These are phyloP conservation scores for Drosophila teissieri DNA, from an alignment of 1,140 invertebrate species.

Conservation along the genomic window DNA sequence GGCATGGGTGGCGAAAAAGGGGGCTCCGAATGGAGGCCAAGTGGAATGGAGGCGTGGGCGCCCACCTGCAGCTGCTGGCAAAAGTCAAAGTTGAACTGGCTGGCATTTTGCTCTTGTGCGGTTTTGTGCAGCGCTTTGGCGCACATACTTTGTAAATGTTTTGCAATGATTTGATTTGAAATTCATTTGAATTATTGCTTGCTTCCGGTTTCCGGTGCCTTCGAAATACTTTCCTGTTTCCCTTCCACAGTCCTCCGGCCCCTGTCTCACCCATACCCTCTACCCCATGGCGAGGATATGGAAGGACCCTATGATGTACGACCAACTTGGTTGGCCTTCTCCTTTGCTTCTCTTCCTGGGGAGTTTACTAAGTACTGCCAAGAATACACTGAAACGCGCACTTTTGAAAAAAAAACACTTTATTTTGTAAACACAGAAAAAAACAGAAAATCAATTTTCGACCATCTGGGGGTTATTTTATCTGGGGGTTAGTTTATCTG, in stretches of 20 bases:
- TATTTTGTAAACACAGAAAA: too few species aligned
- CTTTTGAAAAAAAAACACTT: too few species aligned
- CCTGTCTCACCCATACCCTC: conserved; percentile 16
- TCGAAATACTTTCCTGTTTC: conserved; percentile 81
- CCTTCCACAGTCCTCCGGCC: background rate
- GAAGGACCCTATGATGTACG: conserved; percentile 68
- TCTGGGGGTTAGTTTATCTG: too few species aligned
- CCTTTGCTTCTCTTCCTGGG: conserved; percentile 12
- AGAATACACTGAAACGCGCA: conserved; percentile 24
- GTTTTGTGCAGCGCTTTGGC: conserved; percentile 77
- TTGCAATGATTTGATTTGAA: conserved; percentile 84
- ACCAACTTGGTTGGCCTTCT: conserved; percentile 55
- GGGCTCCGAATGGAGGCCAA: background rate
- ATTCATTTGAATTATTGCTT: conserved; percentile 85
- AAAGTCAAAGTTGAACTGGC: conserved; percentile 45
- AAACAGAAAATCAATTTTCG: too few species aligned
- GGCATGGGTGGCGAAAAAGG: background rate
- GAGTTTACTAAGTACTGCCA: conserved; percentile 81
- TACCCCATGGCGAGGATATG: conserved; percentile 65
- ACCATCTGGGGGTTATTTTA: too few species aligned
- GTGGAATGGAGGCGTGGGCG: background rate
- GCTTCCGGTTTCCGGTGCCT: conserved; percentile 83
- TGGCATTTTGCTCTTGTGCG: conserved; percentile 51
- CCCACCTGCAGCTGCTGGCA: conserved; percentile 56
- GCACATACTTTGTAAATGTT: conserved; percentile 83